Evolutionary conservation across 37 sponge, comb jelly and placozoan species (phyloP), one percentile per base, ranked within the genome.

Genomic region (Eunapius fragilis): DNA sequence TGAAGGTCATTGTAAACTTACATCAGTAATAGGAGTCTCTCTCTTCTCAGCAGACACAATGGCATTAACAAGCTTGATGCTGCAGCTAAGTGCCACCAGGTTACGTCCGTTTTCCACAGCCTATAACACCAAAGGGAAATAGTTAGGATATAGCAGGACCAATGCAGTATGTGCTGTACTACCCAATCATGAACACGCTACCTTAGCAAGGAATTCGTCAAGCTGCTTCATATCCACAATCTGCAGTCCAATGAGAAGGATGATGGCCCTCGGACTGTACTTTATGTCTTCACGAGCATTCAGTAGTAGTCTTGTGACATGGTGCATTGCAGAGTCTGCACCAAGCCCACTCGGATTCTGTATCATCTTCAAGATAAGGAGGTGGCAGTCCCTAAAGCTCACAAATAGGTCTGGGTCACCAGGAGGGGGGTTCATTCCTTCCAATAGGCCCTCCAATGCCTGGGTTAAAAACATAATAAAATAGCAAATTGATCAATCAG

Each of bases 241-340:
- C 71, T 97, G 98, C 75, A 91, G 78, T 14, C 98, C 91, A 31
- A 96, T 97, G 26, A 99, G 84, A 48, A 99, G 93, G 37, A 95
- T 94, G 28, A 99, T 92, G 28, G 98, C 96, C 32, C 97, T 79
- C 6, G 96, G 96, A 75, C 94, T 96, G 85, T 90, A 99, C 89
- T 94, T 97, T 80, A 96, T 93, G 74, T 97, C 99, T 33, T 97
- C 98, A 25, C 96, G 82, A 10, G 93, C 80, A 28, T 94, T 91
- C 80, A 94, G 73, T 38, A 97, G 82, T 49, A 96, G 91, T 48
- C 90, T 84, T 69, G 91, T 91, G 68, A 91, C 91, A 41, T 88
- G 89, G 6, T 70, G 35, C 86, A 72, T 79, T 76, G 90, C 82
- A 0, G 85, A 32, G 7, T 79, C 86, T 37, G 90, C 76, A 2